phyloP scores from a whole-genome alignment of 1,140 invertebrate genomes.

The Calliopsis andreniformis region DNA sequence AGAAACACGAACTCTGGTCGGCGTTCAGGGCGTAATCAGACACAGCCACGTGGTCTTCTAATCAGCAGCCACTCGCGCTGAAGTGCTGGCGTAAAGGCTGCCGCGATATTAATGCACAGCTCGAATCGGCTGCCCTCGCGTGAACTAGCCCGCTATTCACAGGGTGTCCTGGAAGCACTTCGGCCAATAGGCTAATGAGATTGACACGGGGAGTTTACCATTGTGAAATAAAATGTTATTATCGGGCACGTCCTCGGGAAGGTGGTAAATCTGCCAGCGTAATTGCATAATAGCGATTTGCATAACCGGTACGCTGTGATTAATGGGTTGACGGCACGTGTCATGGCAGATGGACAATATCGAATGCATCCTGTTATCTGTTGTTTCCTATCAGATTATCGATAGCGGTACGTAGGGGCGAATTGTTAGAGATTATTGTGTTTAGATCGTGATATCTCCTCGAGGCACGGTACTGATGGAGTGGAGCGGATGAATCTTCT shows the following conservation, averaged over 20 bases:
- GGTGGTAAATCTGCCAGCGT: neutral
- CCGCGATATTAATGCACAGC: neutral
- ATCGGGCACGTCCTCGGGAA: neutral
- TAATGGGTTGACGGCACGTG: neutral
- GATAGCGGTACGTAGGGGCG: no score
- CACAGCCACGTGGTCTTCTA: conserved; percentile 16
- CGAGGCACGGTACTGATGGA: no score
- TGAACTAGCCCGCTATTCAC: neutral
- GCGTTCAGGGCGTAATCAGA: neutral
- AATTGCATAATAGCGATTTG: conserved; percentile 7
- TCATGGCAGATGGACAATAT: neutral
- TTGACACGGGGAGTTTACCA: neutral
- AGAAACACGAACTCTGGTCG: neutral
- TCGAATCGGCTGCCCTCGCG: neutral
- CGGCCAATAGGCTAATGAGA: neutral
- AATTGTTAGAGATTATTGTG: no score
- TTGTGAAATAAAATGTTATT: neutral
- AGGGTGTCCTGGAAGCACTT: neutral
- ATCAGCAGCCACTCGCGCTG: neutral
- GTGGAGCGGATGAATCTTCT: no score
- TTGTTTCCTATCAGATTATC: neutral
- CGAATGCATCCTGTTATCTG: neutral
- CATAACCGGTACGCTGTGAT: neutral
- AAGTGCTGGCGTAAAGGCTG: neutral
- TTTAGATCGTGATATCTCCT: no score